A percentile compares a stretch with the other conserved stretches of the same genome.
Evolutionary conservation across 2,797 vertebrate species (phyloP).

Genomic region (Crax fasciolata): DNA sequence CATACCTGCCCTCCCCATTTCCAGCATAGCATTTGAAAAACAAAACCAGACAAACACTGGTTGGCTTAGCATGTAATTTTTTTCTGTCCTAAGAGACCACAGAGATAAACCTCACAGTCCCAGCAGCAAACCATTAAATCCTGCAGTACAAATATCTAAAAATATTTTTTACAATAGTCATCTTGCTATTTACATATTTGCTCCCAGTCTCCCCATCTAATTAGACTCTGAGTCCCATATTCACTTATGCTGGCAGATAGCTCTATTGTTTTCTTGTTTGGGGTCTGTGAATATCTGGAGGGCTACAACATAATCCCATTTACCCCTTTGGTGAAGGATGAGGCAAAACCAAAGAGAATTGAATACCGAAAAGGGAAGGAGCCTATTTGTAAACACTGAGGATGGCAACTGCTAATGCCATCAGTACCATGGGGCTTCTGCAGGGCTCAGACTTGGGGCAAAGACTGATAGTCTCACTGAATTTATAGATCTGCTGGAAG

Average conservation of each 20-base stretch:
- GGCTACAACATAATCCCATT: conserved; percentile 15
- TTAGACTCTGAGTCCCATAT: conserved; percentile 27
- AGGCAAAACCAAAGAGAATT: not conserved
- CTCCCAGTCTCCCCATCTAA: conserved; percentile 58
- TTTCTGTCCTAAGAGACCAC: conserved; percentile 1
- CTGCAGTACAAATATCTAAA: conserved; percentile 48
- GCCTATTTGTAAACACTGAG: not conserved
- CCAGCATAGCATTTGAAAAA: not conserved
- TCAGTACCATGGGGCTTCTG: not conserved
- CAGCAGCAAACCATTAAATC: conserved; percentile 63
- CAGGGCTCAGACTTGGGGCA: not conserved
- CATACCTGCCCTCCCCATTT: not conserved
- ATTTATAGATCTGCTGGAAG: not conserved
- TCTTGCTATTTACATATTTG: conserved; percentile 54
- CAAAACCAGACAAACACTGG: not conserved
- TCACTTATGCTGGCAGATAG: conserved; percentile 5
- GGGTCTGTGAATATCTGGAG: not conserved
- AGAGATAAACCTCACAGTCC: conserved; percentile 32
- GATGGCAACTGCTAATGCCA: not conserved
- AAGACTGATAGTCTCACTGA: not conserved
- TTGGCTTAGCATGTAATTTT: not conserved
- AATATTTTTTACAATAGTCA: conserved; percentile 23
- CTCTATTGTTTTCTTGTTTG: not conserved
- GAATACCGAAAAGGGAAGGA: not conserved
- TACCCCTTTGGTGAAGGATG: not conserved